Evolutionary conservation across 2,797 vertebrate genomes (phyloP).

Genomic region (Poecile montanus): DNA sequence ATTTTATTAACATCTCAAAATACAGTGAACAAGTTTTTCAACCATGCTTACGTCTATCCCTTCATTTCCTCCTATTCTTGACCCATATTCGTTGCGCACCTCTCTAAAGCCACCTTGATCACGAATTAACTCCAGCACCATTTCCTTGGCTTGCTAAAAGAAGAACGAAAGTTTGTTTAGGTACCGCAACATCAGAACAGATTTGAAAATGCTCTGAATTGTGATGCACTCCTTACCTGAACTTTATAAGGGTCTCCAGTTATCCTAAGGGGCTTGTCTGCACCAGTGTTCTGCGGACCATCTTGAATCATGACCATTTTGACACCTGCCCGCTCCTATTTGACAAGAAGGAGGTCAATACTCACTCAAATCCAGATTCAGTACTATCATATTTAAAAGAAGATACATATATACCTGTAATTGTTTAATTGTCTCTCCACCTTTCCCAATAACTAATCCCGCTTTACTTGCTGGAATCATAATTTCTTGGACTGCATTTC

Average conservation of each 20-base stretch:
- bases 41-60: conserved; percentile 88
- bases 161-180: background rate
- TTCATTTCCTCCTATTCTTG: conserved; percentile 90
- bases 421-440: conserved; percentile 98
- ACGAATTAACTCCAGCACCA: conserved; percentile 99
- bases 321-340: conserved; percentile 93
- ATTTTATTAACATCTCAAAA: conserved; percentile 35
- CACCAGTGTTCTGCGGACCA: conserved; percentile 96
- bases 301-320: conserved; percentile 99
- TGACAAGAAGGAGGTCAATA: background rate
- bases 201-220: background rate
- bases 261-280: conserved; percentile 97
- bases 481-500: conserved; percentile 96
- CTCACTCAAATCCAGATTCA: background rate
- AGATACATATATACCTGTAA: conserved; percentile 83
- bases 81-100: conserved; percentile 96
- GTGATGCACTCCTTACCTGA: conserved; percentile 80
- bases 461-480: conserved; percentile 98
- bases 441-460: conserved; percentile 97
- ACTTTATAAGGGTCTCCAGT: conserved; percentile 99
- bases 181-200: background rate
- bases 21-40: conserved; percentile 59
- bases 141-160: conserved; percentile 98
- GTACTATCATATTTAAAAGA: background rate
- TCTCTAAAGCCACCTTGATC: conserved; percentile 97